phyloP scores from a whole-genome alignment of 2,888 invertebrate species.

The Scaptomyza tumidula region DNA sequence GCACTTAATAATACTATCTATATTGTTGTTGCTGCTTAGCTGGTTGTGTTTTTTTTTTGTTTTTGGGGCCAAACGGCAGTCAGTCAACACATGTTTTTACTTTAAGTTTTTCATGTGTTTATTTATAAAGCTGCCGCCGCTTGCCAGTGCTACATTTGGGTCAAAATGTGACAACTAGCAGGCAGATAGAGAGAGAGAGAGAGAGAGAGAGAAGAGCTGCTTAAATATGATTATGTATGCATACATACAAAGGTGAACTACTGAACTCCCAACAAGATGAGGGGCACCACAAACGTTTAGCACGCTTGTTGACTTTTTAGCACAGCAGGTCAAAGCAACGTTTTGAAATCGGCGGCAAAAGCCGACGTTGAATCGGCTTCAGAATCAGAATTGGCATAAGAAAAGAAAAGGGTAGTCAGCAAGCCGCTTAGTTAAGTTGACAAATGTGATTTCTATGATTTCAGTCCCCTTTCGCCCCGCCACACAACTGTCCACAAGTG shows the following conservation, averaged over 20 bases:
- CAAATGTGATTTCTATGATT: slow-evolving; percentile 69
- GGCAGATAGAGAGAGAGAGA: slow-evolving; percentile 10
- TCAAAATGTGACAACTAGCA: slow-evolving; percentile 56
- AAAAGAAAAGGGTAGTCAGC: slow-evolving; percentile 70
- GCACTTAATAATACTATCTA: slow-evolving; percentile 37
- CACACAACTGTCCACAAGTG: not conserved
- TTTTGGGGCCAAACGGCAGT: slow-evolving; percentile 40
- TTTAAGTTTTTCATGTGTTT: slow-evolving; percentile 65
- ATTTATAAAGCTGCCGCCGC: slow-evolving; percentile 60
- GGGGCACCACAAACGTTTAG: slow-evolving; percentile 56
- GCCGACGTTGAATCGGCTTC: slow-evolving; percentile 15
- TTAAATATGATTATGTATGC: slow-evolving; percentile 26
- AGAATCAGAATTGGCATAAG: slow-evolving; percentile 22
- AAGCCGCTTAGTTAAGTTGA: slow-evolving; percentile 65
- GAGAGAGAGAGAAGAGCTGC: slow-evolving; percentile 23
- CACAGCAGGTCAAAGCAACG: slow-evolving; percentile 54
- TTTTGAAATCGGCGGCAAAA: slow-evolving; percentile 28
- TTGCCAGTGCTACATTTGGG: slow-evolving; percentile 58
- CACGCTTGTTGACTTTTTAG: slow-evolving; percentile 63
- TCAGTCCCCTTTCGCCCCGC: slow-evolving; percentile 21
- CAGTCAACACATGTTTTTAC: slow-evolving; percentile 70
- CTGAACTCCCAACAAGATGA: slow-evolving; percentile 51
- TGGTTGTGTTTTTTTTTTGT: slow-evolving; percentile 7
- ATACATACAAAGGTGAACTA: slow-evolving; percentile 50
- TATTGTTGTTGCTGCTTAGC: slow-evolving; percentile 35